Evolutionary conservation across 2,113 vertebrate genomes (phyloP), one percentile per base, ranked within the genome.

Genomic region (Crotalus tigris): DNA sequence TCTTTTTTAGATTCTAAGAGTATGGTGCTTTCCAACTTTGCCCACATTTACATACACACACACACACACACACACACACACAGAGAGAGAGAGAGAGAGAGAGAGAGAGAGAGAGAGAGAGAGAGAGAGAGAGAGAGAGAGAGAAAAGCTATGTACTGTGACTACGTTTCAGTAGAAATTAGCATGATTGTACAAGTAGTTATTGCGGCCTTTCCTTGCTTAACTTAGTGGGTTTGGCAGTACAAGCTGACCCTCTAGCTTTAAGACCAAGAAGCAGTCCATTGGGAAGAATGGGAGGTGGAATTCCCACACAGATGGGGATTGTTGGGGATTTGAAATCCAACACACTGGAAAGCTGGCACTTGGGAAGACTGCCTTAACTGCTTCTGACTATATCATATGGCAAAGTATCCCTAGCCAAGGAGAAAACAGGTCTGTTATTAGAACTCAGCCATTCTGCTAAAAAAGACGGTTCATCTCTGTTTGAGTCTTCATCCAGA

Each of bases 111-210:
- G 46, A 46, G 46, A 46, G 46, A 46, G 46, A 46, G 46, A 46
- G 46, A 46, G 46, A 46, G 46, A 46, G 44, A 46, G 44, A 46
- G 44, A 46, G 44, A 46, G 44, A 46, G 44, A 46, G 44, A 46
- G 44, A 46, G 44, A 46, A 0, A 46, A 5, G 46, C n/a, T 75
- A 44, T 81, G 33, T 39, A 33, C 75, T 81, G 39, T 44, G 33
- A 19, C 54, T 89, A 23, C 90, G 93, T 93, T 97, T 96, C 75
- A 96, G 92, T 94, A 95, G 95, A 96, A 95, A 95, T 95, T 93
- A 94, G 94, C 93, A 94, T 95, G 93, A 89, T 44, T 92, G 29
- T 94, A 90, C 61, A 92, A 44, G 69, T 81, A 17, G 33, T 81
- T 81, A 81, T 39, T 81, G 69, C 69, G 6, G 69, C 3, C 33